Evolutionary conservation across 2,797 vertebrate genomes (phyloP).

Genomic region (Lates japonicus): DNA sequence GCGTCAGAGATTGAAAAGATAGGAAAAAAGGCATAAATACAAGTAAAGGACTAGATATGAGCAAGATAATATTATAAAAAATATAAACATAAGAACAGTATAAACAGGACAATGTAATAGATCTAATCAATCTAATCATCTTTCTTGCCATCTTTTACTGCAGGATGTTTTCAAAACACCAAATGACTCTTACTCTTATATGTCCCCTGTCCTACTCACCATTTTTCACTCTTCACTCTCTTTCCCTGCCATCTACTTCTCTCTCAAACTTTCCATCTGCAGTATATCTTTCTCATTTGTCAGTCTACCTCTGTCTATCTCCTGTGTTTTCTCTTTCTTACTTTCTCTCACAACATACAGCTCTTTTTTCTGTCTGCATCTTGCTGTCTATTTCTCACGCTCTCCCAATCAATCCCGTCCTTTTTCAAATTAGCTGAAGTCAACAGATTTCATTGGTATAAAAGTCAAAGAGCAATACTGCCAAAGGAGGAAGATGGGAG

Average conservation of each 20-base stretch:
- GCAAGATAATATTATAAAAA: too few species aligned
- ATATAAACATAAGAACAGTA: too few species aligned
- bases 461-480: conserved; percentile 22
- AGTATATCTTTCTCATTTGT: not conserved
- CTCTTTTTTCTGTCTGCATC: not conserved
- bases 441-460: conserved; percentile 17
- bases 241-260: not conserved
- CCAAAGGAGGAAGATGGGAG: not conserved
- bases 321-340: not conserved
- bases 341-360: conserved; percentile 4
- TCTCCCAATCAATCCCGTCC: not conserved
- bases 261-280: not conserved
- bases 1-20: too few species aligned
- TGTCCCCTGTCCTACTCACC: not conserved
- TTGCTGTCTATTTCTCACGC: not conserved
- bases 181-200: not conserved
- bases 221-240: conserved; percentile 2
- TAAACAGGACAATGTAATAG: too few species aligned
- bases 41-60: too few species aligned
- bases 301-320: not conserved
- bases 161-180: not conserved
- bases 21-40: too few species aligned
- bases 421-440: conserved; percentile 13
- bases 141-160: not conserved
- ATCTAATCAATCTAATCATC: too few species aligned